Evolutionary conservation across 2,888 invertebrate species (phyloP), one percentile per base, ranked within the genome.

Genomic region (Pammene aurita): DNA sequence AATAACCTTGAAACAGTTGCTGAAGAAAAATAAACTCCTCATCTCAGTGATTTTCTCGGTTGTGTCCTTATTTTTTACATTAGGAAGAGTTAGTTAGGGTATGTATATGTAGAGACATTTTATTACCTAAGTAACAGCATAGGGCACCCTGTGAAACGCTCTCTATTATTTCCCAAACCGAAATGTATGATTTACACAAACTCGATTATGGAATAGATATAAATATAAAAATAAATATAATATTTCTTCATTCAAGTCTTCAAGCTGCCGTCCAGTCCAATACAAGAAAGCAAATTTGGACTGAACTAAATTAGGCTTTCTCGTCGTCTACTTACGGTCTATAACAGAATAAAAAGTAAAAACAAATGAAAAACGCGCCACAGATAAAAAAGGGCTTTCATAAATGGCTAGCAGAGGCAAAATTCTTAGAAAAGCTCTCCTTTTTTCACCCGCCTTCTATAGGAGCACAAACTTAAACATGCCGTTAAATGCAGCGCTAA

Each of bases 361-460:
- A 69, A 60, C 52, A 13, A 52, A 52, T 14, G 38, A 68, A 64
- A 58, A 64, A 52, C 58, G 64, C 63, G 61, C 55, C 65, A 57
- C 70, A 57, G 76, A 77, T 76, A 79, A 82, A 81, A 82, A 78
- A 67, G 67, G 72, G 72, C 71, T 76, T 75, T 74, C 76, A 76
- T 78, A 76, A 72, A 73, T 52, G 61, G 57, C 67, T 71, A 60
- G 62, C 66, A 42, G 66, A 67, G 62, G 72, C 67, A 54, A 77
- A 80, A 61, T 89, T 89, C 89, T 84, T 73, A 80, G 89, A 90
- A 89, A 82, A 76, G 73, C 72, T 72, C 82, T 82, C 83, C 81
- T 88, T 87, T 86, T 85, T 84, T 76, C 73, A 65, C 61, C 55
- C 66, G 55, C 44, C 42, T 7, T 57, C 42, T 44, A 57, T 42